These are phyloP conservation scores for Amphibalanus amphitrite DNA, from an alignment of 1,140 invertebrate genomes.

Conservation along the genomic window DNA sequence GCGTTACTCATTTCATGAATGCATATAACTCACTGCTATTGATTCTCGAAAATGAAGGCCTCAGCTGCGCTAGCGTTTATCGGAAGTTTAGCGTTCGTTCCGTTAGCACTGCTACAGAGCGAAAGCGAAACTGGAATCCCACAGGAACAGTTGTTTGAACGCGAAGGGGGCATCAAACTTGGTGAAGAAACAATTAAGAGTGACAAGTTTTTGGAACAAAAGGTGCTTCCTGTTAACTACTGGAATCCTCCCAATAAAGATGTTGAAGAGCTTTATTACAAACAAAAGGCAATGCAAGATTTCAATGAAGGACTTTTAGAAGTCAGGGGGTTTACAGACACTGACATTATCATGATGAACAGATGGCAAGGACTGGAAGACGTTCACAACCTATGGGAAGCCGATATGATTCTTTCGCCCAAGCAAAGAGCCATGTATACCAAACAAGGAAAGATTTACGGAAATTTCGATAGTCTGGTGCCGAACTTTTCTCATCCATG, in stretches of 20 bases:
- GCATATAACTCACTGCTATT: no score
- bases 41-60: no score
- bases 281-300: not conserved
- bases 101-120: not conserved
- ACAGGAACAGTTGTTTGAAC: not conserved
- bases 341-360: not conserved
- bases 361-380: not conserved
- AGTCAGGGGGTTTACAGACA: not conserved
- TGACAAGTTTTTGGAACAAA: not conserved
- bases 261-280: not conserved
- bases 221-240: not conserved
- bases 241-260: not conserved
- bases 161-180: not conserved
- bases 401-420: not conserved
- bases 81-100: not conserved
- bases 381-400: not conserved
- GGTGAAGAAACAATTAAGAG: not conserved
- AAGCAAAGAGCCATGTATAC: not conserved
- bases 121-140: not conserved
- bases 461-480: not conserved
- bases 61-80: no score
- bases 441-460: not conserved
- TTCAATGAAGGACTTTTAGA: not conserved
- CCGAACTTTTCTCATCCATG: not conserved
- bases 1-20: no score